Evolutionary conservation across 2,888 invertebrate genomes (phyloP), one percentile per base, ranked within the genome.

Genomic region (Thymelicus acteon): DNA sequence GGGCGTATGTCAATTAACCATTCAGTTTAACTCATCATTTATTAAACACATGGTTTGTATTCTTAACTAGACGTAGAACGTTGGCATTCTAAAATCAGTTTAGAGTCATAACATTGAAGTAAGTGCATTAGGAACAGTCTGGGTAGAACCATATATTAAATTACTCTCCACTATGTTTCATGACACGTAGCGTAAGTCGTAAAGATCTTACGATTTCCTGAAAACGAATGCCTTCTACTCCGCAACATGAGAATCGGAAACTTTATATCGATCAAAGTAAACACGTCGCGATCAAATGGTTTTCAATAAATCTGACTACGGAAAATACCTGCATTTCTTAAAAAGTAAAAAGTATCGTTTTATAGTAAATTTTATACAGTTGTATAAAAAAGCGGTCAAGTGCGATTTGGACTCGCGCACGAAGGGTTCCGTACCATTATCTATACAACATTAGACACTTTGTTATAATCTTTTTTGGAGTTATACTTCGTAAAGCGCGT

Each of bases 151-250:
- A 44, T 68, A n/a, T 62, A 44, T 62, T 62, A 62, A 62, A 68
- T 68, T 40, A 68, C 61, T 61, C 61, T 61, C 15, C 47, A 54
- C 44, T 61, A n/a, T 54, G 61, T 62, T 68, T 8, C 47, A 62
- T 47, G 44, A 67, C 54, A 67, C 44, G 15, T 60, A 54, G 49
- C 49, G 44, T 44, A 52, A 61, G 54, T 61, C 67, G 54, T 61
- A 68, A 68, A 44, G 44, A 44, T 44, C 60, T 10, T 31, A 40
- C 24, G 54, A 54, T 68, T 68, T 47, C 54, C 54, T 44, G 24
- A 54, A 68, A 49, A 15, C 54, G 54, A 54, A 57, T 47, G 44
- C 44, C 58, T 61, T 44, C 37, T 15, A 68, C 44, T 68, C 54
- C 61, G 12, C 40, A 54, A 54, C 61, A 61, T 54, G 44, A 24